These are phyloP conservation scores for Helicoverpa armigera DNA, from an alignment of 1,140 invertebrate genomes.

Conservation along the genomic window DNA sequence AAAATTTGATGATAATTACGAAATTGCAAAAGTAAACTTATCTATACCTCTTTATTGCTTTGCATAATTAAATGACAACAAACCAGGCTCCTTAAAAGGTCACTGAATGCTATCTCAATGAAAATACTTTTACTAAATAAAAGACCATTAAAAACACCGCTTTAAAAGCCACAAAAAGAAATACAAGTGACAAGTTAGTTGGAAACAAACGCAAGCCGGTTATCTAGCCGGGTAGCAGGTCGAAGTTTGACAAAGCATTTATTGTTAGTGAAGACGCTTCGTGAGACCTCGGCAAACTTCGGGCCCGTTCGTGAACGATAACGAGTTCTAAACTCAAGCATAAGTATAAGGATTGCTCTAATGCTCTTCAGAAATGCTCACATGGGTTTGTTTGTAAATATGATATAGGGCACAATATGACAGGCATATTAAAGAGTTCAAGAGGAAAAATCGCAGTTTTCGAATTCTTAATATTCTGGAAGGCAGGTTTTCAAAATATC, in stretches of 20 bases:
- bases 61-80: background rate
- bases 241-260: slow-evolving; percentile 83
- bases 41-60: no score
- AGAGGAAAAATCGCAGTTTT: no score
- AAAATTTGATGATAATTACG: background rate
- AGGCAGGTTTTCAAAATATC: no score
- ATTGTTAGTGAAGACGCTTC: slow-evolving; percentile 75
- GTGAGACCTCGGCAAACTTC: slow-evolving; percentile 64
- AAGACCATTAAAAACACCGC: slow-evolving; percentile 47
- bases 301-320: slow-evolving; percentile 66
- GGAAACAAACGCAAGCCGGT: slow-evolving; percentile 77
- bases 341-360: slow-evolving; percentile 30
- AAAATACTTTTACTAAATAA: background rate
- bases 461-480: no score
- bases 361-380: slow-evolving; percentile 41
- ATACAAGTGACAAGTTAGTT: slow-evolving; percentile 62
- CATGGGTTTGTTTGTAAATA: slow-evolving; percentile 29
- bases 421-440: background rate
- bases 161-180: slow-evolving; percentile 62
- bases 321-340: slow-evolving; percentile 74
- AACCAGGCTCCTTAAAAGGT: no score
- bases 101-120: background rate
- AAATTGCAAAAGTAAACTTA: no score
- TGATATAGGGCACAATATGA: slow-evolving; percentile 1
- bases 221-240: slow-evolving; percentile 67